Evolutionary conservation across 1,140 invertebrate genomes (phyloP), one percentile per base, ranked within the genome.

Genomic region (Matsumurasca onukii): DNA sequence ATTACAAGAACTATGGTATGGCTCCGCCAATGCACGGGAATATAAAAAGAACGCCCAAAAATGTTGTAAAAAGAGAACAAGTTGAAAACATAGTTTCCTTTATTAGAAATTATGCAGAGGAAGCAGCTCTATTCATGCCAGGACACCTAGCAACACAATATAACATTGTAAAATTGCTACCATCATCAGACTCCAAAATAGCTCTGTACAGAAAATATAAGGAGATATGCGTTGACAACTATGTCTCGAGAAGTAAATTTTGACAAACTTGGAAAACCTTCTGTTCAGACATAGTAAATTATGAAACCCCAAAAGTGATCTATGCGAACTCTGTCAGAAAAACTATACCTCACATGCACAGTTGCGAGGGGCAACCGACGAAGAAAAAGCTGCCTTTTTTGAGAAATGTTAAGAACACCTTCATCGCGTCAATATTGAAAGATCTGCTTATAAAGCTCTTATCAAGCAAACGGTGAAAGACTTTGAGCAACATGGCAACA

Each of bases 41-140:
- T 34, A 30, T 52, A 34, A 52, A 52, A 39, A 24, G 66, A 49
- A 68, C 30, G 30, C 66, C 66, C 13, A 59, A 68, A 59, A 57
- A 29, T 34, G 34, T 24, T 20, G 13, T 52, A 15, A 52, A 27
- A 15, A 22, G 34, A 51, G 52, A 68, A 39, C 25, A 39, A 17
- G 34, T 31, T 22, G 51, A 68, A 20, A 59, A 59, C 12, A 24
- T 59, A 24, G 52, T 68, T 30, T 30, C 29, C 31, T 68, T 68
- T 31, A 68, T 68, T 25, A 17, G 52, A 59, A 68, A 68, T 20
- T 68, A 68, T 68, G 66, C 66, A 22, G 31, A 59, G 24, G 45
- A 68, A 34, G 29, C 48, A 30, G 66, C 66, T 22, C n/a, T 68
- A 17, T 68, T 68, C 39, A 49, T 68, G 27, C 66, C 66, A 30